Percentiles rank a stretch among this genome's conserved stretches.
These are phyloP conservation scores for Prunella himalayana DNA, from an alignment of 2,113 vertebrate species.

Conservation along the genomic window DNA sequence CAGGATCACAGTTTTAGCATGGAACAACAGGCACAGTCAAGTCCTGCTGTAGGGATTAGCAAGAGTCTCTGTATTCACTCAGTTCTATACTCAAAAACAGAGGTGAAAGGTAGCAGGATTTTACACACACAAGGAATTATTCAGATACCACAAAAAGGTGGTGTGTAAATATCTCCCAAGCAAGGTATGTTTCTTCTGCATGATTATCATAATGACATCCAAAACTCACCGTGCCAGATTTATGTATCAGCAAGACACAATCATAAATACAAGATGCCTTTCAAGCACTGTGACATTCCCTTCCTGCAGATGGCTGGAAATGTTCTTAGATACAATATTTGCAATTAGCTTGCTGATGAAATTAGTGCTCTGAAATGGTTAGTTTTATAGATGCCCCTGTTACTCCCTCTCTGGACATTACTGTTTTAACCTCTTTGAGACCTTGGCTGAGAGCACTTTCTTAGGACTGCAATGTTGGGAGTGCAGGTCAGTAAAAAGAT, in stretches of 20 bases:
- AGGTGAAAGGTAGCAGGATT: neutral
- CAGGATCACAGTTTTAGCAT: neutral
- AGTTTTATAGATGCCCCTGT: constrained; percentile 34
- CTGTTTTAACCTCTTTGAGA: constrained; percentile 28
- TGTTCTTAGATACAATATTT: constrained; percentile 33
- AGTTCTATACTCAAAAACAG: neutral
- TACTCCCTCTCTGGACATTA: constrained; percentile 14
- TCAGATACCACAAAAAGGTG: neutral
- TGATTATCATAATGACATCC: neutral
- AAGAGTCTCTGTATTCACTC: neutral
- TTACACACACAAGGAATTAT: neutral
- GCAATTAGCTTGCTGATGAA: constrained; percentile 45
- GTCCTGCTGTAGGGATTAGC: neutral
- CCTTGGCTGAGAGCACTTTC: neutral
- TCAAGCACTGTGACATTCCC: constrained; percentile 18
- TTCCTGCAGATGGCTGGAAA: constrained; percentile 67
- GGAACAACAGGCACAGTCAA: neutral
- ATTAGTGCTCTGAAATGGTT: constrained; percentile 57
- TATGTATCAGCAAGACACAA: neutral
- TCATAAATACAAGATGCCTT: constrained; percentile 14
- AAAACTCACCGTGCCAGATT: neutral
- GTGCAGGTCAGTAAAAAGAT: neutral
- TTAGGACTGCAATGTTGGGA: neutral
- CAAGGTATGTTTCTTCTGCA: neutral
- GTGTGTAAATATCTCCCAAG: neutral